Conservation (phyloP, 1,140 invertebrate species). For the Ladona fulva region DNA sequence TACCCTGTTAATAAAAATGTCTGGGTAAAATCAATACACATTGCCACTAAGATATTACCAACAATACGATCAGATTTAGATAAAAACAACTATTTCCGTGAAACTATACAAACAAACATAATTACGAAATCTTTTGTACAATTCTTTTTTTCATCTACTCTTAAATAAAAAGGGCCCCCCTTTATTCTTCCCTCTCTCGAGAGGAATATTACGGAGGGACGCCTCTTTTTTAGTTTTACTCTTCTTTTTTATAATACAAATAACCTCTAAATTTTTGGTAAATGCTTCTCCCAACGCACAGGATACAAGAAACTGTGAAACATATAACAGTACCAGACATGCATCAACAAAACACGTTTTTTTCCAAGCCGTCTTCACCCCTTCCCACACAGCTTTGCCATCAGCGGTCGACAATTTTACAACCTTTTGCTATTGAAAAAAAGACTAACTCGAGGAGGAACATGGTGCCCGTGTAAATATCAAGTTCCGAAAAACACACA, state of each 20-base stretch:
- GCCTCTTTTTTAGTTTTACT: background rate
- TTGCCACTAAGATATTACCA: background rate
- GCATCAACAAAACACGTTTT: slow-evolving; percentile 10
- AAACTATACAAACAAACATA: slow-evolving; percentile 10
- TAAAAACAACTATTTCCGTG: background rate
- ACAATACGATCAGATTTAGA: background rate
- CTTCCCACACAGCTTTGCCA: background rate
- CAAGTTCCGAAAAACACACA: background rate
- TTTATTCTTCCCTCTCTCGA: background rate
- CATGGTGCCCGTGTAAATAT: background rate
- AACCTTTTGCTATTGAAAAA: background rate
- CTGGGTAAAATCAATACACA: slow-evolving; percentile 9
- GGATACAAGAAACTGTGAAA: slow-evolving; percentile 1
- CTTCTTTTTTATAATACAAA: background rate
- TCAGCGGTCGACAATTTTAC: background rate
- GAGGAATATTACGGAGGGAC: background rate
- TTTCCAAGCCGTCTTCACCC: background rate
- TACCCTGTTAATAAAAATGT: slow-evolving; percentile 10
- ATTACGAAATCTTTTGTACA: background rate
- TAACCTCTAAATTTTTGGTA: slow-evolving; percentile 10
- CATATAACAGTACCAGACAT: slow-evolving; percentile 6
- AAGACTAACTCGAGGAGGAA: background rate
- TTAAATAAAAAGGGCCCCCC: background rate
- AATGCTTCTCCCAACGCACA: background rate
- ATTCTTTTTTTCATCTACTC: background rate